Conservation (phyloP, 1,140 invertebrate genomes). For the Zaprionus gabonicus region DNA sequence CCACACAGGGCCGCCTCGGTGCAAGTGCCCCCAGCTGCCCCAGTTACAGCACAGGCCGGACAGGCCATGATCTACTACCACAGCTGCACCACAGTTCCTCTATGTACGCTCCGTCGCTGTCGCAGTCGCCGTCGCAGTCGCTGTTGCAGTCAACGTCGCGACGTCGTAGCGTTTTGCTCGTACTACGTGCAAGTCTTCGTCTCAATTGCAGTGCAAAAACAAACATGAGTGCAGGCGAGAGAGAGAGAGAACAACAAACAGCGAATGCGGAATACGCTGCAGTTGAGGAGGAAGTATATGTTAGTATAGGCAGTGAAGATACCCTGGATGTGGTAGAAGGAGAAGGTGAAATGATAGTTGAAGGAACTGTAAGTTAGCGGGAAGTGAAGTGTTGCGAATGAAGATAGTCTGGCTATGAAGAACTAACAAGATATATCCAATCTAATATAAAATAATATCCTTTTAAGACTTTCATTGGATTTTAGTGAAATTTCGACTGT, state of each 20-base stretch:
- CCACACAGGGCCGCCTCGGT: slow-evolving; percentile 67
- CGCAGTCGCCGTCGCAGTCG: neutral
- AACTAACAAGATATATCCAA: too few relatives aligned
- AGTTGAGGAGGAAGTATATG: neutral
- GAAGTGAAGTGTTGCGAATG: neutral
- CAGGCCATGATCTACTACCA: slow-evolving; percentile 80
- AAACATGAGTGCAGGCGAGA: neutral
- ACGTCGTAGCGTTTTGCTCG: slow-evolving; percentile 14
- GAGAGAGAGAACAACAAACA: neutral
- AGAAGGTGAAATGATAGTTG: neutral
- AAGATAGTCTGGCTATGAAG: neutral
- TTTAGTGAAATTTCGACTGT: too few relatives aligned
- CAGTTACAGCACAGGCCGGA: slow-evolving; percentile 54
- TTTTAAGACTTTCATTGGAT: too few relatives aligned
- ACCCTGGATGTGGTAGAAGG: neutral
- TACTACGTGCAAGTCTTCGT: slow-evolving; percentile 31
- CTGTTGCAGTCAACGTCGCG: slow-evolving; percentile 19
- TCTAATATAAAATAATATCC: too few relatives aligned
- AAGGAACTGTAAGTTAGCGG: neutral
- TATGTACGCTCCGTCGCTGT: slow-evolving; percentile 18
- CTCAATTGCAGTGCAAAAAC: slow-evolving; percentile 42
- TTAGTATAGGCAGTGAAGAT: neutral
- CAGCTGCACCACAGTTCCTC: slow-evolving; percentile 37
- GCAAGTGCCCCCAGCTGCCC: slow-evolving; percentile 66
- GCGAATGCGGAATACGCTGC: slow-evolving; percentile 19